phyloP scores from a whole-genome alignment of 2,797 vertebrate genomes.

The Megaceryle alcyon region DNA sequence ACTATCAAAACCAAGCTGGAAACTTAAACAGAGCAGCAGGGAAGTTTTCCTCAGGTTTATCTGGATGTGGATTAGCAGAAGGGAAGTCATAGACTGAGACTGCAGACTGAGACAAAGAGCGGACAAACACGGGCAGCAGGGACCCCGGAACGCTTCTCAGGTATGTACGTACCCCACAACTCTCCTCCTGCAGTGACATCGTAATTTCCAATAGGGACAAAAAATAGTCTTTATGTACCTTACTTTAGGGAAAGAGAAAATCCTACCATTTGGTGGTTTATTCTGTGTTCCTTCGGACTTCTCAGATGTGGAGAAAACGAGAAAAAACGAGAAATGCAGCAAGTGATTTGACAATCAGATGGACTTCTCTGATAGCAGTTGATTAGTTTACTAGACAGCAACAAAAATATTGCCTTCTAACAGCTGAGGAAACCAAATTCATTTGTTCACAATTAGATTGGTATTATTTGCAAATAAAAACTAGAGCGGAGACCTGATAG shows the following conservation, averaged over 20 bases:
- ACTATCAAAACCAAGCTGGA: background rate
- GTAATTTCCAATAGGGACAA: fast-evolving
- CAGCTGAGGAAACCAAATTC: background rate
- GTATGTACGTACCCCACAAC: background rate
- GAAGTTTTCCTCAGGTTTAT: background rate
- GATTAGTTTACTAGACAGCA: background rate
- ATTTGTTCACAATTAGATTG: background rate
- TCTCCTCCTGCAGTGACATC: fast-evolving
- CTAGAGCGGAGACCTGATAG: background rate
- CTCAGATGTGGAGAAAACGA: background rate
- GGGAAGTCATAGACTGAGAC: background rate
- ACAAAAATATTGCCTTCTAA: background rate
- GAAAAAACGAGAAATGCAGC: background rate
- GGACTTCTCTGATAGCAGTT: background rate
- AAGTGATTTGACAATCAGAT: background rate
- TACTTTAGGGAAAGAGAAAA: background rate
- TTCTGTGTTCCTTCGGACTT: background rate
- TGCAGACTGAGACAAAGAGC: fast-evolving
- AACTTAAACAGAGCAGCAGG: too few relatives aligned
- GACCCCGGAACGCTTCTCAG: background rate
- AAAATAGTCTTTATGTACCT: background rate
- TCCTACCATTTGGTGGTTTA: background rate
- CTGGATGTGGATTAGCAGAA: background rate
- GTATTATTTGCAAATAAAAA: background rate
- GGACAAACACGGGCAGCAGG: background rate